Evolutionary conservation across 1,140 invertebrate species (phyloP).

Genomic region (Phthorimaea operculella): DNA sequence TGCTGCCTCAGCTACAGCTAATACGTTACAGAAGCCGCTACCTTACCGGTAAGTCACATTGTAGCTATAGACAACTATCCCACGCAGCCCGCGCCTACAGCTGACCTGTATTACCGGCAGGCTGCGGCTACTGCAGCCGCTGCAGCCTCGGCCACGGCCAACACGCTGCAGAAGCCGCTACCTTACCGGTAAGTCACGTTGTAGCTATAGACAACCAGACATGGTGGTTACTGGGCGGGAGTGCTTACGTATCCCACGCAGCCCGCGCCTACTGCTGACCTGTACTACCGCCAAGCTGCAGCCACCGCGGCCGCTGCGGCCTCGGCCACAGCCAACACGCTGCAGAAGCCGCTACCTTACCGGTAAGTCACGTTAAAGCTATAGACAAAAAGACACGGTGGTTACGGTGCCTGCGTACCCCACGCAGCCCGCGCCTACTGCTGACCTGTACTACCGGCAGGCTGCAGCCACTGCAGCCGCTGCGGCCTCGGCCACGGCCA

Average conservation of each 20-base stretch:
- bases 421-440: conserved; percentile 72
- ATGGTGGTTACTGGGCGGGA: conserved; percentile 77
- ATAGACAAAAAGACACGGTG: no score
- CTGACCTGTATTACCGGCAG: conserved; percentile 85
- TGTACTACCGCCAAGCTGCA: conserved; percentile 84
- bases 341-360: conserved; percentile 90
- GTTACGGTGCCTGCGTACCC: conserved; percentile 68
- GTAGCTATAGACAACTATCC: no score
- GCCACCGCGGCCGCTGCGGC: conserved; percentile 76
- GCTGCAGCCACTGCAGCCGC: conserved; percentile 76
- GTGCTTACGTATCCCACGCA: conserved; percentile 70
- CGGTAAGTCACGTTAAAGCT: conserved; percentile 62
- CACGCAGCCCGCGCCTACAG: conserved; percentile 72
- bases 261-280: conserved; percentile 75
- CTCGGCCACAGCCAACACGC: conserved; percentile 75
- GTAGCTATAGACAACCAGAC: no score
- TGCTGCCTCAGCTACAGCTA: conserved; percentile 74
- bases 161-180: conserved; percentile 87
- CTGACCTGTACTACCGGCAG: conserved; percentile 85
- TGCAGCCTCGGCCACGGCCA: conserved; percentile 74
- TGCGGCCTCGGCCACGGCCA: conserved; percentile 74
- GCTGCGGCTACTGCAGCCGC: conserved; percentile 76
- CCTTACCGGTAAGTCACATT: conserved; percentile 74
- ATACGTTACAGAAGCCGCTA: conserved; percentile 88
- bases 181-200: conserved; percentile 74